phyloP scores from a whole-genome alignment of 2,888 invertebrate genomes.

The Azorinus chamasolen region DNA sequence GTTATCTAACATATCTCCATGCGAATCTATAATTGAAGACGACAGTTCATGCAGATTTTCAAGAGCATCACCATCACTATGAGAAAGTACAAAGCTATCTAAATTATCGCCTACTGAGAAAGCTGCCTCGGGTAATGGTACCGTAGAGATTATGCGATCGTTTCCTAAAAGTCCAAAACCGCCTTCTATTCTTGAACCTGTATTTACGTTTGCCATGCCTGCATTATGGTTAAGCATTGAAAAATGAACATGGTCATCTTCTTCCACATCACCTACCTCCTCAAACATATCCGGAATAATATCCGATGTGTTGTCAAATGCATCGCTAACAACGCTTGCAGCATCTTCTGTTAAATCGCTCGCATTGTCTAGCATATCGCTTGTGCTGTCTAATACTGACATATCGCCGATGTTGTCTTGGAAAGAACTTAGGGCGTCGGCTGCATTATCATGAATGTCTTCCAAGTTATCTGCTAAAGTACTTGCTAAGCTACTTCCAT shows the following conservation, averaged over 20 bases:
- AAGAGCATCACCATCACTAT: neutral
- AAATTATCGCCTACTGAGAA: too few relatives aligned
- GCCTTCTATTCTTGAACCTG: neutral
- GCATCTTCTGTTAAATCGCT: constrained; percentile 13
- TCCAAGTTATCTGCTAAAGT: neutral
- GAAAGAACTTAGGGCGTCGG: neutral
- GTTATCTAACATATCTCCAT: neutral
- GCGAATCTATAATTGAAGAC: constrained; percentile 3
- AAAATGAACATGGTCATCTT: too few relatives aligned
- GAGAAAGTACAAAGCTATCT: neutral
- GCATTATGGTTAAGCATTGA: neutral
- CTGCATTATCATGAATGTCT: constrained; percentile 8
- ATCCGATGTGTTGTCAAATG: constrained; percentile 17
- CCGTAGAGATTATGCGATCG: neutral
- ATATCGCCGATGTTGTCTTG: neutral
- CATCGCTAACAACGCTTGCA: constrained; percentile 15
- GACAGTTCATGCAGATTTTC: neutral
- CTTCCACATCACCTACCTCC: constrained; percentile 12
- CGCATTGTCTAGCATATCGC: constrained; percentile 14
- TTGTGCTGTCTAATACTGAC: neutral
- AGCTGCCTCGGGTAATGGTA: too few relatives aligned
- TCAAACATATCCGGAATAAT: constrained; percentile 2
- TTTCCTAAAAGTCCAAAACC: constrained; percentile 9
- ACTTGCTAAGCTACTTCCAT: neutral
- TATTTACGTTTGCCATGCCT: neutral